Evolutionary conservation across 35 echinoderm and acorn worm genomes (phyloP).

Genomic region (Patiria miniata): DNA sequence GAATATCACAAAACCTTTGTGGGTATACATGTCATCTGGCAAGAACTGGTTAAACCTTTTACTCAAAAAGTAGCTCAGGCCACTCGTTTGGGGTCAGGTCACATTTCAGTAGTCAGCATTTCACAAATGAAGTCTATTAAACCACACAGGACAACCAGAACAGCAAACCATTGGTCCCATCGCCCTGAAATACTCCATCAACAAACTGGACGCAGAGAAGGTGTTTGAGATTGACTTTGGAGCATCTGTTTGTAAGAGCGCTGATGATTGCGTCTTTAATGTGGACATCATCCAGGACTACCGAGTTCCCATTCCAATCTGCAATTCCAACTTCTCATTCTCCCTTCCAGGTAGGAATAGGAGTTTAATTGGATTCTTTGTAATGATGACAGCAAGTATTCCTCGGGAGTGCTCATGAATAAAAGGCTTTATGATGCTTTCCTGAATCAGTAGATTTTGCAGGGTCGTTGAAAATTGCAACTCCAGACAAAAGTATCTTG

Average conservation of each 20-base stretch:
- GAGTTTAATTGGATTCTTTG: not conserved
- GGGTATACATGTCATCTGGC: too few species aligned
- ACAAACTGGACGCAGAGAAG: conserved; percentile 41
- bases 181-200: not conserved
- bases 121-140: too few species aligned
- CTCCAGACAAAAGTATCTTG: too few species aligned
- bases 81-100: too few species aligned
- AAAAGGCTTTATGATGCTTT: too few species aligned
- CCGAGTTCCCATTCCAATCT: conserved; percentile 31
- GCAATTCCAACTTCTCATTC: conserved; percentile 33
- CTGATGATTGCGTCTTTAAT: conserved; percentile 18
- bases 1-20: too few species aligned
- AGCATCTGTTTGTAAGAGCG: conserved; percentile 2
- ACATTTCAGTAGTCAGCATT: too few species aligned
- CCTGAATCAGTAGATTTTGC: too few species aligned
- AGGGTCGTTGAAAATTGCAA: too few species aligned
- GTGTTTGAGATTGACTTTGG: conserved; percentile 26
- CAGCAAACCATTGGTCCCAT: conserved; percentile 1
- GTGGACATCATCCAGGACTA: conserved; percentile 12
- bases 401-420: too few species aligned
- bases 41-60: too few species aligned
- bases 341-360: conserved; percentile 26
- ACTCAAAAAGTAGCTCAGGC: too few species aligned
- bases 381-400: not conserved
- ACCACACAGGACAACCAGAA: not conserved